Evolutionary conservation across 2,113 vertebrate species (phyloP).

Genomic region (Corythornis madagascariensis): DNA sequence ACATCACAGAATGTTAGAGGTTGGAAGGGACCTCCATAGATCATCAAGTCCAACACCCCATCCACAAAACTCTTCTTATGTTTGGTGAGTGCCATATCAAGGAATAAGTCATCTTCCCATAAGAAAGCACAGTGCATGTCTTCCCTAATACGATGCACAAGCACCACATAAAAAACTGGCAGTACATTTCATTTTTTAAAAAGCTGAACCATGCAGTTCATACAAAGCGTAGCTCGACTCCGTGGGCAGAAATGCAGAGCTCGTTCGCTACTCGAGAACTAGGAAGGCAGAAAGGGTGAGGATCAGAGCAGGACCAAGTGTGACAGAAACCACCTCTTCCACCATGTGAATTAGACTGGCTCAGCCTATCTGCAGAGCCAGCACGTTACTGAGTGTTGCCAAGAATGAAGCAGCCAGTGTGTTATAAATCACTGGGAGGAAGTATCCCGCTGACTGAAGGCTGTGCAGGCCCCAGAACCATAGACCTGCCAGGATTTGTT

Average conservation of each 20-base stretch:
- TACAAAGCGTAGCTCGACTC: not conserved
- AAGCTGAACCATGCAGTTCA: not conserved
- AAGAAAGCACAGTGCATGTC: not conserved
- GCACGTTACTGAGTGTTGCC: not conserved
- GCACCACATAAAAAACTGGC: not conserved
- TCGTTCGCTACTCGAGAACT: not conserved
- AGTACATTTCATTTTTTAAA: not conserved
- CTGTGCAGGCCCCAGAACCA: not conserved
- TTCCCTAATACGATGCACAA: not conserved
- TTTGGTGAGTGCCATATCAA: not conserved
- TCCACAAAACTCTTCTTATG: not conserved
- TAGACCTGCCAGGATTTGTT: not conserved
- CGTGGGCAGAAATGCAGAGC: not conserved
- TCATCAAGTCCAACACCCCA: no score
- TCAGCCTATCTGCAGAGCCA: not conserved
- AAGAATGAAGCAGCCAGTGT: not conserved
- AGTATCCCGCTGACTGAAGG: not conserved
- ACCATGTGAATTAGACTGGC: not conserved
- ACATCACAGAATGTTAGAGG: not conserved
- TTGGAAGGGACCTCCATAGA: no score
- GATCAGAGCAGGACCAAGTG: not conserved
- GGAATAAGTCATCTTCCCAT: not conserved
- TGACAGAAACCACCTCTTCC: not conserved
- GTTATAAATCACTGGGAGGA: not conserved
- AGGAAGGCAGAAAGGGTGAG: not conserved